Base-by-base conservation (phyloP, 92 coral and sea anemone species). In the Blastomussa wellsi region DNA sequence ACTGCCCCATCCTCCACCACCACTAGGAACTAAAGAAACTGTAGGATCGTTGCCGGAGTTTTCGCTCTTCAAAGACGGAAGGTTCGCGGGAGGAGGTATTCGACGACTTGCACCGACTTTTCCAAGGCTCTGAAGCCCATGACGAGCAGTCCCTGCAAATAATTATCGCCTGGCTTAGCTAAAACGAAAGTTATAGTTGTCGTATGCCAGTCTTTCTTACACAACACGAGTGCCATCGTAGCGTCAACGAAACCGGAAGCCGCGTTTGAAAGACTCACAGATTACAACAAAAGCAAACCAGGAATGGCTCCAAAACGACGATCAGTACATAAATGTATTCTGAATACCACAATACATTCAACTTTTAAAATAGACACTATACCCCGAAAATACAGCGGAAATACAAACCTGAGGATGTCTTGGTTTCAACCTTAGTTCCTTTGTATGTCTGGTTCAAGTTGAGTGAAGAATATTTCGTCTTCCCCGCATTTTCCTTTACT, bases 1-100 rank as follows among this genome's bases (percentile, higher is more conserved):
- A 84, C 98, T 97, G 89, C 99, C 99, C 99, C 99, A 97, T 97
- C 99, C 99, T 97, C 99, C 99, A 44, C 99, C 99, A 41, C 99
- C 99, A 72, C 99, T 97, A 49, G 99, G 99, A 55, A 97, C 99
- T 55, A 97, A 85, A 92, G 98, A 93, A 72, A 97, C 99, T 52
- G 99, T 97, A 37, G 99, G 99, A 86, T 97, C 99, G 99, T 97
- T 97, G 72, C 99, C 99, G 22, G 98, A 92, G 88, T 97, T 97
- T 91, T 97, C 99, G 93, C 99, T 97, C 90, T 97, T 97, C 84
- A 97, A 86, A 85, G 99, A 97, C 64, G 99, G 99, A 60, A 97
- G 90, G 86, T 97, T 97, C 42, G 99, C 99, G 74, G 99, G 99
- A 57, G 99, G 99, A 51, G 99, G 99, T 36, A 97, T 93, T 79